Base-by-base conservation (phyloP, 2,113 vertebrate species). In the Siniperca knerii region DNA sequence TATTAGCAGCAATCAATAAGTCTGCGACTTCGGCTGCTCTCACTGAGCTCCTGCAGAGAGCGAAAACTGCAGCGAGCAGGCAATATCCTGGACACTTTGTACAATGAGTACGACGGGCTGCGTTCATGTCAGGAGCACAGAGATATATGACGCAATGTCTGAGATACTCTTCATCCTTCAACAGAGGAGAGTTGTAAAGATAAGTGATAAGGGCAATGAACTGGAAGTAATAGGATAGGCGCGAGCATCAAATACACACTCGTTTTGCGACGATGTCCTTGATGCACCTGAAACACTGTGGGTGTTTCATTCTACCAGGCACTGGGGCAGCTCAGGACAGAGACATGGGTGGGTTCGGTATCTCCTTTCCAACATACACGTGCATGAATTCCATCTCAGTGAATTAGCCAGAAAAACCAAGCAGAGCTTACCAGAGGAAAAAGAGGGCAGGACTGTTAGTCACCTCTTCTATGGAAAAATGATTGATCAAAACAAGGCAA, bases 1-100 rank as follows among this genome's bases (percentile, higher is more conserved):
- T 77, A 46, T 90, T 74, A 75, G 81, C 65, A 58, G 52, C 21
- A 67, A 88, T 90, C 90, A 75, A 88, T 88, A 77, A 3, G n/a
- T 37, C 58, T 25, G 65, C 70, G 54, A 6, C 62, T 73, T 2
- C 35, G 0, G 58, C 64, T 18, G 64, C 60, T 66, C 75, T 86
- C 54, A 18, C 52, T 54, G 68, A 80, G 55, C 55, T 68, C 66
- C 35, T 40, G 66, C 52, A 52, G 37, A 12, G 46, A 40, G 20
- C 15, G 12, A 21, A 79, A 81, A 69, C 44, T 72, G 84, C 80
- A 66, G 55, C 0, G 44, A 78, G 54, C 71, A 35, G 65, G 37
- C 58, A 61, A 64, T 35, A 71, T 61, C 42, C 29, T 29, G 61
- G 20, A 46, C 61, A 62, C 62, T 84, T 60, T 52, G 55, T 42